Conservation (phyloP, 1,140 invertebrate species). For the Drosophila bocki region DNA sequence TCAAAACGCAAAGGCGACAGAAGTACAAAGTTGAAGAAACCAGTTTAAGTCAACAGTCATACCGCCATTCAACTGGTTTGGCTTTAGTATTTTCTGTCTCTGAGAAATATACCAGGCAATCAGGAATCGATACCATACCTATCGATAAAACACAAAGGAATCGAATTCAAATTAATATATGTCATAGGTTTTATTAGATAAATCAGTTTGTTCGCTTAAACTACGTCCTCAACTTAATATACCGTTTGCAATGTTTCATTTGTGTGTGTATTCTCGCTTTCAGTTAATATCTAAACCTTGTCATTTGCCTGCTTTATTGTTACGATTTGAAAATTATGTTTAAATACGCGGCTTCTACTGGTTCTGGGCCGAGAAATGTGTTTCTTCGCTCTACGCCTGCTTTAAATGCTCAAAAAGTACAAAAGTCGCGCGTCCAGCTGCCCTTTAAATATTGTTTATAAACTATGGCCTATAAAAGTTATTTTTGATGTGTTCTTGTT, state of each 20-base stretch:
- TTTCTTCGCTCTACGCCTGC: constrained; percentile 36
- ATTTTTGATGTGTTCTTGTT: constrained; percentile 46
- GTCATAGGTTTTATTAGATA: constrained; percentile 71
- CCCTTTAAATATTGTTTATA: constrained; percentile 30
- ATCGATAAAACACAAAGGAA: constrained; percentile 3
- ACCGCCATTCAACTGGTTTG: too few species aligned
- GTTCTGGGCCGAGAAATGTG: constrained; percentile 44
- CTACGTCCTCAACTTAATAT: constrained; percentile 62
- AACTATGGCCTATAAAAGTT: constrained; percentile 52
- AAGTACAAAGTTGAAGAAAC: background rate
- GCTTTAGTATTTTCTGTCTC: background rate
- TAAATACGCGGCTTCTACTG: constrained; percentile 40
- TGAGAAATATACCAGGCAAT: background rate
- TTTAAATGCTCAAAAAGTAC: constrained; percentile 55
- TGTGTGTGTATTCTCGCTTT: constrained; percentile 36
- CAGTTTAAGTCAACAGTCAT: too few species aligned
- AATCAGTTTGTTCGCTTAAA: constrained; percentile 68
- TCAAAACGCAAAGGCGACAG: background rate
- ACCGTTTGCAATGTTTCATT: constrained; percentile 58
- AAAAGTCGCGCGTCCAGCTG: constrained; percentile 48
- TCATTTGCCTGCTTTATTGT: constrained; percentile 57
- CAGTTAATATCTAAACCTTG: constrained; percentile 60
- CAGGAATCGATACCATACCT: background rate
- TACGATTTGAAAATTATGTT: constrained; percentile 36
- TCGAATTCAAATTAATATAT: constrained; percentile 44